Conservation (phyloP, 2,888 invertebrate species). For the Polylopha cassiicola region DNA sequence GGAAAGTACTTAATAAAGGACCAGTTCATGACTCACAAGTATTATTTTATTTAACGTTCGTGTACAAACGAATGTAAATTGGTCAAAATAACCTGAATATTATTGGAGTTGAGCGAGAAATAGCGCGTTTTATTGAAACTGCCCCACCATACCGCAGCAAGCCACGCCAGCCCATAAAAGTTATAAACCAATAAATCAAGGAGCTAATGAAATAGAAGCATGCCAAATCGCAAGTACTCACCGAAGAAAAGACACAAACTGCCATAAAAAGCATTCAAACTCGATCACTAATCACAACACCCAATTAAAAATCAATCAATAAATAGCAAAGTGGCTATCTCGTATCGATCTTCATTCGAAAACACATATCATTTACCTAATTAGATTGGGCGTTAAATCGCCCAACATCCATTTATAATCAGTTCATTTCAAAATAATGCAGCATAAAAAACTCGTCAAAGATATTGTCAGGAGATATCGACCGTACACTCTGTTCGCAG, state of each 20-base stretch:
- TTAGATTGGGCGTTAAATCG: slow-evolving; percentile 78
- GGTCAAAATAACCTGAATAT: slow-evolving; percentile 12
- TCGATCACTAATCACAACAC: slow-evolving; percentile 25
- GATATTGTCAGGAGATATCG: slow-evolving; percentile 75
- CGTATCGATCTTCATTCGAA: slow-evolving; percentile 51
- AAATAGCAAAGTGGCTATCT: slow-evolving; percentile 49
- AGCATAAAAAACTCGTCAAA: slow-evolving; percentile 75
- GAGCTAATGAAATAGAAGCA: slow-evolving; percentile 19
- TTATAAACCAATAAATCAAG: slow-evolving; percentile 17
- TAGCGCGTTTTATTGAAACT: slow-evolving; percentile 14
- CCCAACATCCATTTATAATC: slow-evolving; percentile 76
- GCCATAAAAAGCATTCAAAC: slow-evolving; percentile 9
- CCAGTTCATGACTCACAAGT: neutral
- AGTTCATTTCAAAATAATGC: slow-evolving; percentile 76
- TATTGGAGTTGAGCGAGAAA: slow-evolving; percentile 5
- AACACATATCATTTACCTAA: slow-evolving; percentile 77
- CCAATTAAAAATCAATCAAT: slow-evolving; percentile 59
- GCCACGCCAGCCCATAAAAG: slow-evolving; percentile 16
- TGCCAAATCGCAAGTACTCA: slow-evolving; percentile 11
- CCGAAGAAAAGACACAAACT: slow-evolving; percentile 9
- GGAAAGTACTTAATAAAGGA: neutral
- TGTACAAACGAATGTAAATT: slow-evolving; percentile 3
- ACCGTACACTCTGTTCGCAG: slow-evolving; percentile 63
- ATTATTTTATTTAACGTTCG: slow-evolving; percentile 1
- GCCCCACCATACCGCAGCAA: slow-evolving; percentile 1